Conservation (phyloP, 1,140 invertebrate species). For the Dysdera silvatica region DNA sequence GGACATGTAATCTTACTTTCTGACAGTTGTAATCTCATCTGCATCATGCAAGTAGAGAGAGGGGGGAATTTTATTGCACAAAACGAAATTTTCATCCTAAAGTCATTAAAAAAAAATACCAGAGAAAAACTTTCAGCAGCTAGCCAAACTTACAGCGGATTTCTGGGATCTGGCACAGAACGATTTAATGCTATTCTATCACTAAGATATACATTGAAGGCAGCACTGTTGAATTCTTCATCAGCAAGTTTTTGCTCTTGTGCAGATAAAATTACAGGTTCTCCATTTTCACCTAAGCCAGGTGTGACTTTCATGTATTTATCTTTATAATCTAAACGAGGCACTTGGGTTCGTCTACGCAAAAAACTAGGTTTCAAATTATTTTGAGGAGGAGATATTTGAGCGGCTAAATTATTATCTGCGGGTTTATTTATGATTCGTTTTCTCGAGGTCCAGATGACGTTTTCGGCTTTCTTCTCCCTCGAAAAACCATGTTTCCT, state of each 20-base stretch:
- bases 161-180: slow-evolving; percentile 69
- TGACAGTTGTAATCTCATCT: too few species aligned
- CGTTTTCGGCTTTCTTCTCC: neutral
- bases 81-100: too few species aligned
- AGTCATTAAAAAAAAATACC: too few species aligned
- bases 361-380: slow-evolving; percentile 16
- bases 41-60: too few species aligned
- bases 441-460: neutral
- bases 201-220: slow-evolving; percentile 81
- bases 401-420: too few species aligned
- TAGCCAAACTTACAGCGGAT: slow-evolving; percentile 54
- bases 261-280: slow-evolving; percentile 52
- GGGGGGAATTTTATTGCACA: too few species aligned
- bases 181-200: slow-evolving; percentile 79
- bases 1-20: too few species aligned
- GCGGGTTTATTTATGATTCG: too few species aligned
- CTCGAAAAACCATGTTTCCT: neutral
- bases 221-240: slow-evolving; percentile 65
- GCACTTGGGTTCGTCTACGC: slow-evolving; percentile 10
- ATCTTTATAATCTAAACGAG: neutral
- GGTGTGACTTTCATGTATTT: slow-evolving; percentile 30
- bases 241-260: slow-evolving; percentile 55
- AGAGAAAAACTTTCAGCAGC: neutral
- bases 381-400: too few species aligned
- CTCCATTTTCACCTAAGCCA: slow-evolving; percentile 65